Evolutionary conservation across 2,113 vertebrate species (phyloP).

Genomic region (Mystacornis crossleyi): DNA sequence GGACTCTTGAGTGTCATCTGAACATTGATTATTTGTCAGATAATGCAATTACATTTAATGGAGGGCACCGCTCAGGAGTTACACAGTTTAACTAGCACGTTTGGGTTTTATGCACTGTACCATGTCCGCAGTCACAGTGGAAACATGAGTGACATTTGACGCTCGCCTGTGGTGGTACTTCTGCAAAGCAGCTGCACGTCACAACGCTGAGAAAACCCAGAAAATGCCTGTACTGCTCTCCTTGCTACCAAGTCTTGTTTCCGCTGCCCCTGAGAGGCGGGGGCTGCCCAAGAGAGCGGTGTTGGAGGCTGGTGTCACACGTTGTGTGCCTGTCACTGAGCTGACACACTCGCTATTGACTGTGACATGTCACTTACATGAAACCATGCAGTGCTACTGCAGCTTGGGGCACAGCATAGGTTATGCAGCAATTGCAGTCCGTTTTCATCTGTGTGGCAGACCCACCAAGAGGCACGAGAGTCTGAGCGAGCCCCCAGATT

Average conservation of each 20-base stretch:
- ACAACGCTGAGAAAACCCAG: not conserved
- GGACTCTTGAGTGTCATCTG: slow-evolving; percentile 71
- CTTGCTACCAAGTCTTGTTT: not conserved
- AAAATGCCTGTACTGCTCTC: not conserved
- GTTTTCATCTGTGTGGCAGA: not conserved
- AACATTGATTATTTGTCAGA: slow-evolving; percentile 74
- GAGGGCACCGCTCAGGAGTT: slow-evolving; percentile 66
- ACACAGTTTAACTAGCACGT: slow-evolving; percentile 47
- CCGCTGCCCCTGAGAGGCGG: not conserved
- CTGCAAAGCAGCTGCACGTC: not conserved
- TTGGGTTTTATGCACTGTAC: slow-evolving; percentile 54
- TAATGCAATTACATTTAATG: slow-evolving; percentile 75
- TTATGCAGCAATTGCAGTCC: not conserved
- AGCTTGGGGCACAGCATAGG: not conserved
- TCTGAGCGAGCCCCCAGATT: not conserved
- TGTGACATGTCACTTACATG: slow-evolving; percentile 25
- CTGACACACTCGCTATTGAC: not conserved
- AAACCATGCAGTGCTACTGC: not conserved
- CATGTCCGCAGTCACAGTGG: not conserved
- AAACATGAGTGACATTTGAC: slow-evolving; percentile 41
- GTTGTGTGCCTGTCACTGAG: slow-evolving; percentile 6
- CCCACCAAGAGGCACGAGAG: not conserved
- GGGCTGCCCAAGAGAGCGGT: not conserved
- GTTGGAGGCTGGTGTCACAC: not conserved
- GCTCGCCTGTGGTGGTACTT: not conserved